Percentiles rank a stretch among this genome's conserved stretches.
Conservation (phyloP, 2,888 invertebrate genomes). For the Drosophila picticornis region DNA sequence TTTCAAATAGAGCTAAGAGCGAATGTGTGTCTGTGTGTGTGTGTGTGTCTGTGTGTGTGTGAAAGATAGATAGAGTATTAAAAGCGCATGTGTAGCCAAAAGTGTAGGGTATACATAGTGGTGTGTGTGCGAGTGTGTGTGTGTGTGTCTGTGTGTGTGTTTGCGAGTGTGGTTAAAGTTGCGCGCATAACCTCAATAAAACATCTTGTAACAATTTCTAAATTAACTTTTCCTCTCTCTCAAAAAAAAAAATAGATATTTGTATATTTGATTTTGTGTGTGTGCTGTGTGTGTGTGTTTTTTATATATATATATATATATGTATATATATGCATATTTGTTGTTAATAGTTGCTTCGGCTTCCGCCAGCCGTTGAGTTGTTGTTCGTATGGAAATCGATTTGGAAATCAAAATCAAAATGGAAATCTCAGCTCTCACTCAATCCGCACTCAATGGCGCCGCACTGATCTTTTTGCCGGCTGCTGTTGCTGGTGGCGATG, state of each 20-base stretch:
- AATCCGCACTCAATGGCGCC: slow-evolving; percentile 70
- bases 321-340: slow-evolving; percentile 14
- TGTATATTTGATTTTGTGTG: slow-evolving; percentile 17
- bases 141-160: slow-evolving; percentile 11
- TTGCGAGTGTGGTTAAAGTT: slow-evolving; percentile 41
- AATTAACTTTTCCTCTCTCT: slow-evolving; percentile 53
- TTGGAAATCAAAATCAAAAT: neutral
- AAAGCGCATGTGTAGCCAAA: slow-evolving; percentile 18
- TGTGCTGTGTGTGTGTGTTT: neutral
- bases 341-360: slow-evolving; percentile 27
- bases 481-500: slow-evolving; percentile 34
- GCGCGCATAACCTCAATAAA: slow-evolving; percentile 72
- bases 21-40: neutral
- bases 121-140: neutral
- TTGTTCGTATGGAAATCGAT: slow-evolving; percentile 17
- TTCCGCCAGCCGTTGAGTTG: slow-evolving; percentile 23
- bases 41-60: neutral
- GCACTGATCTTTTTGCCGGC: slow-evolving; percentile 58
- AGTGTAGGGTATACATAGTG: slow-evolving; percentile 8
- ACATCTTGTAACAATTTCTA: slow-evolving; percentile 74
- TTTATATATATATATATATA: neutral
- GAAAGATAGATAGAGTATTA: slow-evolving; percentile 18
- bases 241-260: slow-evolving; percentile 54
- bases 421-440: slow-evolving; percentile 41
- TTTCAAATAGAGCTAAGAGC: slow-evolving; percentile 36